phyloP scores from a whole-genome alignment of 2,113 vertebrate species.

The Columba janthina region DNA sequence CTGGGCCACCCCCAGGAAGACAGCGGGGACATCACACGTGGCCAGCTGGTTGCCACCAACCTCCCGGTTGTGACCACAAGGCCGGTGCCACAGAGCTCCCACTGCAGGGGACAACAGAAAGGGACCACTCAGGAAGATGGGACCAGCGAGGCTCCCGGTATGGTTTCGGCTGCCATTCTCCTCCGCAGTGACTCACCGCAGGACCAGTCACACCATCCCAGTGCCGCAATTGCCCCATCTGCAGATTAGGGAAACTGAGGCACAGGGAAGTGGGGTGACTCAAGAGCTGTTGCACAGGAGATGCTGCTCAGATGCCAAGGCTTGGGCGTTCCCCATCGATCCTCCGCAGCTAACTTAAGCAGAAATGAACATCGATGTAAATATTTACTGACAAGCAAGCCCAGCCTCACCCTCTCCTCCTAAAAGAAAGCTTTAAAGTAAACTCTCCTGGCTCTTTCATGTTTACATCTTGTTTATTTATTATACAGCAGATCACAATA shows the following conservation, averaged over 20 bases:
- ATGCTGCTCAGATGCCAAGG: conserved; percentile 47
- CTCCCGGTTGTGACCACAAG: not conserved
- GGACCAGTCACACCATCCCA: conserved; percentile 55
- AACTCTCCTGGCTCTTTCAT: conserved; percentile 59
- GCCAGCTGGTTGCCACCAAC: not conserved
- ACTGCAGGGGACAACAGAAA: not conserved
- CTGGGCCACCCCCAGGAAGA: not conserved
- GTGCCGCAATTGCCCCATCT: conserved; percentile 57
- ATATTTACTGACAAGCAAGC: conserved; percentile 69
- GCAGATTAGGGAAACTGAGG: conserved; percentile 70
- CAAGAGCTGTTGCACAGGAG: conserved; percentile 64
- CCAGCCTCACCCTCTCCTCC: conserved; percentile 62
- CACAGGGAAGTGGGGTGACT: conserved; percentile 65
- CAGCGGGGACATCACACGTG: not conserved
- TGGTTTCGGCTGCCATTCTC: conserved; percentile 26
- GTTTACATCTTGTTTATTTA: conserved; percentile 69
- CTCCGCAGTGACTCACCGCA: conserved; percentile 1
- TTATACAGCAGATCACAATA: conserved; percentile 71
- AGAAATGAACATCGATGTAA: conserved; percentile 69
- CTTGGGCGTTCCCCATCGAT: conserved; percentile 67
- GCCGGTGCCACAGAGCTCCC: not conserved
- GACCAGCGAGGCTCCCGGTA: not conserved
- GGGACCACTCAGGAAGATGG: fast-evolving
- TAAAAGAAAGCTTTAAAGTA: conserved; percentile 50
- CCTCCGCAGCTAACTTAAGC: conserved; percentile 59